Percentiles rank a stretch among this genome's conserved stretches.
phyloP scores from a whole-genome alignment of 1,140 invertebrate genomes.

The Panonychus citri region DNA sequence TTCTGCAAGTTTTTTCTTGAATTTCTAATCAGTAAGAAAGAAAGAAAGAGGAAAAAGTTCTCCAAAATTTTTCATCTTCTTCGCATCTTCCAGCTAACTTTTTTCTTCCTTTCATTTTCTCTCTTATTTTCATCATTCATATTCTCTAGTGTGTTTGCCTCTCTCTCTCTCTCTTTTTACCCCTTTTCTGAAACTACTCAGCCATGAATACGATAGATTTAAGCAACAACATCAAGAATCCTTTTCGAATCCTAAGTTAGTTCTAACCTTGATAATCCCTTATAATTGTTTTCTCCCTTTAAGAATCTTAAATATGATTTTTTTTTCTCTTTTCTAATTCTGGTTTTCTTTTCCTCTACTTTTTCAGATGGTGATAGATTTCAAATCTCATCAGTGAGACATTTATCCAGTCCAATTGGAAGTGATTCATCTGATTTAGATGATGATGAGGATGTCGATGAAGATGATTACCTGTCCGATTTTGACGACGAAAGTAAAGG shows the following conservation, averaged over 20 bases:
- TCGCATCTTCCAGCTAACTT: too few species aligned
- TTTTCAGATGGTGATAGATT: conserved; percentile 8
- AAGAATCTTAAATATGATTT: neutral
- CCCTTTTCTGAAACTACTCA: too few species aligned
- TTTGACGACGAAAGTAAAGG: neutral
- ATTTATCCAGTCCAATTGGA: conserved; percentile 13
- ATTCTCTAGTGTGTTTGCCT: too few species aligned
- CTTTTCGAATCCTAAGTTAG: neutral
- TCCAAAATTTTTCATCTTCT: too few species aligned
- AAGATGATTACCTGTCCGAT: conserved; percentile 18
- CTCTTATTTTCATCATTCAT: too few species aligned
- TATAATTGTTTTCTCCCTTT: neutral
- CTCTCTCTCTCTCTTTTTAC: neutral
- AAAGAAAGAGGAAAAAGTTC: too few species aligned
- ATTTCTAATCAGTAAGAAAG: too few species aligned
- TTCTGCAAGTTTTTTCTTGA: too few species aligned
- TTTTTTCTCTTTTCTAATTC: neutral
- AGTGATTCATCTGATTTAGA: conserved; percentile 14
- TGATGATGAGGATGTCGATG: conserved; percentile 7
- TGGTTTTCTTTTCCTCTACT: neutral
- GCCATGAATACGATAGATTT: too few species aligned
- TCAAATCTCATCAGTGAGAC: conserved; percentile 15
- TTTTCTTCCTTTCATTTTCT: too few species aligned
- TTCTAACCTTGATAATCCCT: neutral
- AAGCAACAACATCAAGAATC: neutral